Evolutionary conservation across 2,113 vertebrate species (phyloP), one percentile per base, ranked within the genome.

Genomic region (Columba livia): DNA sequence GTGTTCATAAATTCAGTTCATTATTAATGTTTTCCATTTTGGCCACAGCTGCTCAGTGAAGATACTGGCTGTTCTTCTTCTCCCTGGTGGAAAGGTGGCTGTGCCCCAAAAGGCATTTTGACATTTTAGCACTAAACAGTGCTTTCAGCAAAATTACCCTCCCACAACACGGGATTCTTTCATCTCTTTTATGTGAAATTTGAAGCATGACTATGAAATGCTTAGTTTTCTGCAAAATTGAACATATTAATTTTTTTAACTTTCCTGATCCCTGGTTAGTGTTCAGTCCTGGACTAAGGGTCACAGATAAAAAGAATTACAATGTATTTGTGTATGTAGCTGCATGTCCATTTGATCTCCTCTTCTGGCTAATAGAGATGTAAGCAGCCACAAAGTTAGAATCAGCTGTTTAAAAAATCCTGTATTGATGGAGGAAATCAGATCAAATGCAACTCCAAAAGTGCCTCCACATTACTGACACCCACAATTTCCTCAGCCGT

Each of bases 181-280:
- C 85, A 10, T 77, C 24, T 56, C 42, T 72, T 74, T 81, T 44
- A 21, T 64, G 29, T 67, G 67, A 85, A 92, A 79, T 67, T 62
- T 79, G 58, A 94, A 91, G 32, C 60, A 79, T 70, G 36, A 73
- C 69, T 81, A 56, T 85, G 77, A 82, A 91, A 95, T 72, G 18
- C 5, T 74, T 72, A 53, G n/a, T 87, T 95, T 79, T 84, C 67
- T 67, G 64, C 38, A 66, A 71, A 88, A 51, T 4, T 6, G 12
- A 87, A 88, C n/a, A 54, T 10, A 24, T 1, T 26, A 20, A 24
- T 80, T 89, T 88, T 85, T 36, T 25, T 47, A 5, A 50, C 9
- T 77, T 79, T 70, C 58, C 25, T 36, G 26, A 65, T 62, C 9
- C 5, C 15, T 73, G 8, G 6, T 69, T 91, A 6, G 21, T 38